Percentiles rank a stretch among this genome's conserved stretches.
Evolutionary conservation across 2,888 invertebrate genomes (phyloP).

Genomic region (Hydriomena furcata): DNA sequence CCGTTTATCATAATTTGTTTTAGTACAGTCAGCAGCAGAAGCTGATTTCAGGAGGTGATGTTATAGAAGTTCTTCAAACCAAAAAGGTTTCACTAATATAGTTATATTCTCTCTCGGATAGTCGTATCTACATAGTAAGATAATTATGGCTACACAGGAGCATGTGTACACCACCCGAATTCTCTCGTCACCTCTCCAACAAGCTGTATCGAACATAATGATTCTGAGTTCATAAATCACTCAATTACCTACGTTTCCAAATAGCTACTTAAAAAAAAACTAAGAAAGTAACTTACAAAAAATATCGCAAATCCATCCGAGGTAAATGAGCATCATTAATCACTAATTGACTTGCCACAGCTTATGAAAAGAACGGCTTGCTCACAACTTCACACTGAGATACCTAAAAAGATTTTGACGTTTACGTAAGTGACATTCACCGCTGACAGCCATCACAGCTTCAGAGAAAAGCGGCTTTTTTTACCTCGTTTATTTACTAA

Average conservation of each 20-base stretch:
- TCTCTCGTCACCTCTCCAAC: slow-evolving; percentile 70
- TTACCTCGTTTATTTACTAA: no score
- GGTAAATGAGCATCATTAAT: slow-evolving; percentile 57
- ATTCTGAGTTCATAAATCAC: slow-evolving; percentile 74
- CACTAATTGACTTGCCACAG: slow-evolving; percentile 44
- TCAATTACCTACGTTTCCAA: slow-evolving; percentile 61
- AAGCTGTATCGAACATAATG: slow-evolving; percentile 73
- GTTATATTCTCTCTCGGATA: no score
- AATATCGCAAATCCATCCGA: slow-evolving; percentile 61
- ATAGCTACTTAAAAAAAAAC: slow-evolving; percentile 10
- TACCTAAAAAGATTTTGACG: no score
- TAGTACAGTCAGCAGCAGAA: no score
- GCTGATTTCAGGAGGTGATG: no score
- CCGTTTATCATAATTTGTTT: slow-evolving; percentile 32
- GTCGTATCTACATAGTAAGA: background rate
- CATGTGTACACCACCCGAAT: slow-evolving; percentile 57
- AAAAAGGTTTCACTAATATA: no score
- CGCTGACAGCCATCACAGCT: no score
- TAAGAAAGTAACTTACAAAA: slow-evolving; percentile 40
- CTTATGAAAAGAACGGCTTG: slow-evolving; percentile 6
- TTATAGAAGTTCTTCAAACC: no score
- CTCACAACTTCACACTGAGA: background rate
- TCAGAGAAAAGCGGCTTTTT: no score
- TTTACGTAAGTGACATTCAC: no score
- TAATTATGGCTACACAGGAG: slow-evolving; percentile 40